phyloP scores from a whole-genome alignment of 2,113 vertebrate genomes.

The Catagonus wagneri region DNA sequence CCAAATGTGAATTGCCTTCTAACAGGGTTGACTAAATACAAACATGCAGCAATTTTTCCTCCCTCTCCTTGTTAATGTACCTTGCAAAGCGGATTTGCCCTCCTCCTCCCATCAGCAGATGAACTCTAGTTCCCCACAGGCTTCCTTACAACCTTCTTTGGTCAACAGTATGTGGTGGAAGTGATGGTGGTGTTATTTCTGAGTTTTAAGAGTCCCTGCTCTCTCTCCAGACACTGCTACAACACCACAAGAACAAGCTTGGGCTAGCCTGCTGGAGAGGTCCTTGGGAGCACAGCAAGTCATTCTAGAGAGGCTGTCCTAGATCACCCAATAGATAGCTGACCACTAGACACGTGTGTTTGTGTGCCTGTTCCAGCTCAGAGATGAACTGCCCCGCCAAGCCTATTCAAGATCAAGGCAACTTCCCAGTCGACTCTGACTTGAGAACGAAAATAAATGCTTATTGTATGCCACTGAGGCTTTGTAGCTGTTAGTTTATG shows the following conservation, averaged over 20 bases:
- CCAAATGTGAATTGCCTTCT: background rate
- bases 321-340: background rate
- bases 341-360: background rate
- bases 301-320: background rate
- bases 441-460: conserved; percentile 16
- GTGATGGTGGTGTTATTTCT: background rate
- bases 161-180: background rate
- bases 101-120: background rate
- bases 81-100: background rate
- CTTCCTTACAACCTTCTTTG: background rate
- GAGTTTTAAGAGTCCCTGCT: background rate
- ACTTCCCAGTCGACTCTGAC: background rate
- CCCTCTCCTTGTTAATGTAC: background rate
- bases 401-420: background rate
- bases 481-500: background rate
- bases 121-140: background rate
- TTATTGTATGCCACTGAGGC: background rate
- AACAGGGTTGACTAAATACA: background rate
- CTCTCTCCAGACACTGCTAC: background rate
- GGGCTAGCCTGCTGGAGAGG: background rate
- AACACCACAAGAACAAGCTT: background rate
- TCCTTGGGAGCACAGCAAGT: background rate
- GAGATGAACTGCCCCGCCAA: background rate
- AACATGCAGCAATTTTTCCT: background rate
- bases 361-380: background rate